Evolutionary conservation across 2,113 vertebrate species (phyloP).

Genomic region (Myiopsitta monachus): DNA sequence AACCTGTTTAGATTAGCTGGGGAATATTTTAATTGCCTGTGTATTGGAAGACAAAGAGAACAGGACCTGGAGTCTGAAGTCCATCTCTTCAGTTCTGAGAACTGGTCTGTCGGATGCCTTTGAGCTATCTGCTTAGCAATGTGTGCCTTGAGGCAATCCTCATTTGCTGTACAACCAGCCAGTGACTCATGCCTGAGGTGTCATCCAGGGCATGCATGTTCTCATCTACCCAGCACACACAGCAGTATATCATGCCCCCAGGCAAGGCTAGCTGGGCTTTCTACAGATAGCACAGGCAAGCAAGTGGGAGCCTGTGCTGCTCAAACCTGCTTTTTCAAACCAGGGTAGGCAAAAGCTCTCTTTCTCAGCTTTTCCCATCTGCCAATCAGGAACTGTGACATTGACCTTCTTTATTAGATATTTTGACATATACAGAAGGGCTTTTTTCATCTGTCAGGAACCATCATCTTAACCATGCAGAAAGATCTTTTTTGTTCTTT

Average conservation of each 20-base stretch:
- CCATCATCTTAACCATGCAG: background rate
- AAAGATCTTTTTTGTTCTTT: background rate
- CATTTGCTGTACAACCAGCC: background rate
- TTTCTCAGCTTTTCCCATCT: background rate
- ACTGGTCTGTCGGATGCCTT: background rate
- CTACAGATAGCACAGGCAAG: background rate
- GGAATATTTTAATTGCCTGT: background rate
- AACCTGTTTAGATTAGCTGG: background rate
- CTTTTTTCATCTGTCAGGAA: background rate
- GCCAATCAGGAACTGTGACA: background rate
- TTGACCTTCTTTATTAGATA: background rate
- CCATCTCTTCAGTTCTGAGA: background rate
- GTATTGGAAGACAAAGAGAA: background rate
- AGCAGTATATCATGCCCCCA: background rate
- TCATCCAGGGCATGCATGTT: background rate
- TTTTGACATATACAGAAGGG: background rate
- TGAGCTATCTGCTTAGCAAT: background rate
- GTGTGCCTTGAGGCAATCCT: background rate
- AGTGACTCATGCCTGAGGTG: background rate
- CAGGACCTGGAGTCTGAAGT: background rate
- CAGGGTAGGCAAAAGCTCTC: background rate
- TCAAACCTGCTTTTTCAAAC: conserved; percentile 1
- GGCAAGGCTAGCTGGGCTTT: background rate
- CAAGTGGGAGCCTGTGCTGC: background rate
- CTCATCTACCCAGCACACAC: background rate